These are phyloP conservation scores for Agonopterix alstromeriana DNA, from an alignment of 2,888 invertebrate species.

Conservation along the genomic window DNA sequence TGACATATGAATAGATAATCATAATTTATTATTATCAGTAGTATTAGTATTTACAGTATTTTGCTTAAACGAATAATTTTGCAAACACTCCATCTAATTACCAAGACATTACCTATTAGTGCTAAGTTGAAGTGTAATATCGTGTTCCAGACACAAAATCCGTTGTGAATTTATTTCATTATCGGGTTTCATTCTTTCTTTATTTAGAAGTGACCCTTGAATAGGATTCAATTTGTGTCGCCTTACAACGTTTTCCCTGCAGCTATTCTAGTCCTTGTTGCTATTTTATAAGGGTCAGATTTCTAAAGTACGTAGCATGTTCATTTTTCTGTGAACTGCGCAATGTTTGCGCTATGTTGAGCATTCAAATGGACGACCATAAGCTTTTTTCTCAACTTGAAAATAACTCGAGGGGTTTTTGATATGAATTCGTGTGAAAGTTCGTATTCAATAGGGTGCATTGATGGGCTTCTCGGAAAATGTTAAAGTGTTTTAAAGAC, in stretches of 20 bases:
- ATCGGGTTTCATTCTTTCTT: slow-evolving; percentile 18
- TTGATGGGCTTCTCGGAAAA: too few relatives aligned
- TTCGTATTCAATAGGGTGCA: too few relatives aligned
- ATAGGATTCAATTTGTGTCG: slow-evolving; percentile 7
- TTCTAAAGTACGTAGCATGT: not conserved
- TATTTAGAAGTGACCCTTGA: slow-evolving; percentile 16
- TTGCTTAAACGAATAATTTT: too few relatives aligned
- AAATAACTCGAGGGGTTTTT: too few relatives aligned
- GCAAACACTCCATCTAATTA: too few relatives aligned
- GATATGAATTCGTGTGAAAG: too few relatives aligned
- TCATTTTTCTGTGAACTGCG: slow-evolving; percentile 2
- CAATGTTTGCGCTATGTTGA: slow-evolving; percentile 15
- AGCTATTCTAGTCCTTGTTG: not conserved
- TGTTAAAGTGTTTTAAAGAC: too few relatives aligned
- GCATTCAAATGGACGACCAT: slow-evolving; percentile 18
- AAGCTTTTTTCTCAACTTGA: slow-evolving; percentile 1
- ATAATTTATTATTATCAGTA: too few relatives aligned
- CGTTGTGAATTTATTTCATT: slow-evolving; percentile 17
- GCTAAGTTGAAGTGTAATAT: not conserved
- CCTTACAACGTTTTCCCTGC: slow-evolving; percentile 2
- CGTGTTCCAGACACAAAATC: slow-evolving; percentile 4
- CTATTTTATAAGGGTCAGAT: not conserved
- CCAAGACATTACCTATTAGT: too few relatives aligned
- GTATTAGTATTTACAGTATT: too few relatives aligned
- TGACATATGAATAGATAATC: too few relatives aligned